Evolutionary conservation across 2,797 vertebrate genomes (phyloP).

Genomic region (Paratrypauchen microcephalus): DNA sequence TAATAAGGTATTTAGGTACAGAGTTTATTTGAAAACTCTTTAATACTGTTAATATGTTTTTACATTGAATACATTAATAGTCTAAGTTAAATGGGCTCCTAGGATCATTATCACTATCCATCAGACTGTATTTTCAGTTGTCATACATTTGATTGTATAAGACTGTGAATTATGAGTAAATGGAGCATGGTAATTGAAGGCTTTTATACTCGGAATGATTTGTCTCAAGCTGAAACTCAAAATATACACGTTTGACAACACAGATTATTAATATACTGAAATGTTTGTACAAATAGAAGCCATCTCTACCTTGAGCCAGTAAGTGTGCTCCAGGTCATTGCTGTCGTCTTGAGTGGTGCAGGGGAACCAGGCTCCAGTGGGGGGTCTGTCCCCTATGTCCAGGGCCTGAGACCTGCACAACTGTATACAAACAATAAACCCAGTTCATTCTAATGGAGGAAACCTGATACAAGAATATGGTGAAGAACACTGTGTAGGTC

Average conservation of each 20-base stretch:
- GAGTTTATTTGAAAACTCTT: constrained; percentile 9
- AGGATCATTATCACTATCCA: constrained; percentile 30
- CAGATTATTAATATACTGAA: constrained; percentile 48
- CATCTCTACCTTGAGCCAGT: constrained; percentile 87
- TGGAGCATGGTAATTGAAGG: constrained; percentile 26
- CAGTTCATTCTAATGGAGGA: too few relatives aligned
- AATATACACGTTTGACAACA: constrained; percentile 36
- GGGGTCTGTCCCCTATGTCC: constrained; percentile 65
- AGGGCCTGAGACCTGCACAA: constrained; percentile 80
- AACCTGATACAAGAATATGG: too few relatives aligned
- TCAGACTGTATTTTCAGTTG: constrained; percentile 39
- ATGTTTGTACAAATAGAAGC: constrained; percentile 15
- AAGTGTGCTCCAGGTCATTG: constrained; percentile 66
- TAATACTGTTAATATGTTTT: constrained; percentile 10
- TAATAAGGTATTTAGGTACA: constrained; percentile 14
- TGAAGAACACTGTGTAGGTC: not conserved
- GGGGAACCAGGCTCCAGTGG: constrained; percentile 84
- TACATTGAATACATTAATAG: not conserved
- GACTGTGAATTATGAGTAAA: constrained; percentile 36
- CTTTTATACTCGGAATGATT: constrained; percentile 26
- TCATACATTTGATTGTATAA: constrained; percentile 39
- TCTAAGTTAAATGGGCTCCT: constrained; percentile 1
- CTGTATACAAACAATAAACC: constrained; percentile 61
- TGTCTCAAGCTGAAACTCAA: constrained; percentile 17
- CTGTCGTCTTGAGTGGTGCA: constrained; percentile 71